These are phyloP conservation scores for Sebastes fasciatus DNA, from an alignment of 2,113 vertebrate species.

Conservation along the genomic window DNA sequence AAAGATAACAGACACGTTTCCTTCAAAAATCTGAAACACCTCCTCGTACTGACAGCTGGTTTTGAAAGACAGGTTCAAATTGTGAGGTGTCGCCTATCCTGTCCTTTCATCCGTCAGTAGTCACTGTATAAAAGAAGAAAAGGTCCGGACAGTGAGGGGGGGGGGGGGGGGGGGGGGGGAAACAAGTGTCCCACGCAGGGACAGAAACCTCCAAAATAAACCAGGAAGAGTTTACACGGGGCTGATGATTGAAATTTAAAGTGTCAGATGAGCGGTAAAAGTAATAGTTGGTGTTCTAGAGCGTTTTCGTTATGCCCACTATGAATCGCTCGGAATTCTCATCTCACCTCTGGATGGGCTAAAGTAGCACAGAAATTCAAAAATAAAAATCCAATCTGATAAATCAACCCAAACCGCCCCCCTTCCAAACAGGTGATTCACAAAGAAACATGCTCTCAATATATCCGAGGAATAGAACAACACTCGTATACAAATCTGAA, in stretches of 20 bases:
- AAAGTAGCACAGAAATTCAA: conserved; percentile 68
- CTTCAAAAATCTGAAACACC: conserved; percentile 33
- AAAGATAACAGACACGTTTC: conserved; percentile 7
- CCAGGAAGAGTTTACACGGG: conserved; percentile 10
- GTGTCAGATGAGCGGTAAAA: conserved; percentile 41
- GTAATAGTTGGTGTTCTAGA: neutral
- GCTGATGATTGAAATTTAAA: neutral
- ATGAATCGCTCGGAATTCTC: neutral
- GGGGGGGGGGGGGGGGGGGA: neutral
- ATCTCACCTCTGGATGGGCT: conserved; percentile 39
- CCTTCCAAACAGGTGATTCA: conserved; percentile 55
- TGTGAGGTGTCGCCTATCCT: neutral
- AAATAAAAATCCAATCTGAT: conserved; percentile 43
- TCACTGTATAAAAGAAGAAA: conserved; percentile 8
- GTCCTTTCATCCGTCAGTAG: conserved; percentile 24
- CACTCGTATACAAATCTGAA: conserved; percentile 69
- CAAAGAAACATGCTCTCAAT: conserved; percentile 60
- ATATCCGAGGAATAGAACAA: conserved; percentile 59
- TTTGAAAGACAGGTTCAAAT: conserved; percentile 1
- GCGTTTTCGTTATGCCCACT: conserved; percentile 20
- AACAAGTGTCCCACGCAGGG: conserved; percentile 1
- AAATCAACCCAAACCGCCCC: conserved; percentile 51
- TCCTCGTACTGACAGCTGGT: neutral
- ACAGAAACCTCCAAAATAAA: conserved; percentile 35
- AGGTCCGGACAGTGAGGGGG: neutral